Base-by-base conservation (phyloP, 1,140 invertebrate genomes). In the Euschistus heros region DNA sequence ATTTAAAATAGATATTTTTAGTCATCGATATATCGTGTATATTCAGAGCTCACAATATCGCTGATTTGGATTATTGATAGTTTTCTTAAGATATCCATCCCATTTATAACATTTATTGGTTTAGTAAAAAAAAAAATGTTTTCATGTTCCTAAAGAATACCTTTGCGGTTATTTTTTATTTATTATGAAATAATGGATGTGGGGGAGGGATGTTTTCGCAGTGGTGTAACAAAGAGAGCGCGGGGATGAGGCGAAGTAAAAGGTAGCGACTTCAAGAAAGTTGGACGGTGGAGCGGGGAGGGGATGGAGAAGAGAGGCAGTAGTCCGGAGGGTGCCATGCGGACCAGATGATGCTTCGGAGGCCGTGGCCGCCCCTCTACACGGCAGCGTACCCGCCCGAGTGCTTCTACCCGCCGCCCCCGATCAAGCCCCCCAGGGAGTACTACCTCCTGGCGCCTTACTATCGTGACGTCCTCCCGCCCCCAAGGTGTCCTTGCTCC, bases 391-490 rank as follows among this genome's bases (percentile, higher is more conserved):
- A 59, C 52, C 57, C 27, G 7, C 63, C n/a, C 0, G 74, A 76
- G 27, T 78, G 79, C 65, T 78, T 76, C 67, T 75, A 82, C 68
- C 18, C 75, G 8, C 74, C 75, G 71, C 76, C 69, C 66, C 76
- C 72, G 72, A 63, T 72, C 74, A 80, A 81, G 70, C 84, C 85
- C 68, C 81, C 80, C 2, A 75, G 83, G 3, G 85, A 88, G 68
- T 85, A 87, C 69, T 86, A 86, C 71, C 84, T 84, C 67, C 71
- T 86, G 61, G 80, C 85, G 13, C 84, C 85, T 1, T 78, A 85
- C 69, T 88, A 85, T 67, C 73, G 85, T n/a, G 80, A 81, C 65
- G 81, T 77, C 0, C 76, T 82, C 73, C 81, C 79, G 20, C 80
- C 82, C n/a, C 83, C 82, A 6, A 76, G 76, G 37, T 77, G 76